A percentile compares a stretch with the other conserved stretches of the same genome.
Evolutionary conservation across 2,888 invertebrate species (phyloP).

Genomic region (Dromius quadrimaculatus): DNA sequence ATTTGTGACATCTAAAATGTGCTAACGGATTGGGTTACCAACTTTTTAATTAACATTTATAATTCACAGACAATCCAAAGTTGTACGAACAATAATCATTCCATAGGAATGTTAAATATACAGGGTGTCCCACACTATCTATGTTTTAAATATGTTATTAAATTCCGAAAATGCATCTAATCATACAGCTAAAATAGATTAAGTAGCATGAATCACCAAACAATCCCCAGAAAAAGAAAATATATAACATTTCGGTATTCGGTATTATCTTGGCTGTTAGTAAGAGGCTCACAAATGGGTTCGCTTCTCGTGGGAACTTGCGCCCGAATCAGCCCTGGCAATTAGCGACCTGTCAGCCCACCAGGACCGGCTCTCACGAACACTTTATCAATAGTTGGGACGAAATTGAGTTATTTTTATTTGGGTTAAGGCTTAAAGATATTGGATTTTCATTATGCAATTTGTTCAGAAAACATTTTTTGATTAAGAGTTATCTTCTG

Average conservation of each 20-base stretch:
- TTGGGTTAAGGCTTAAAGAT: constrained; percentile 17
- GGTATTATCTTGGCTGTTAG: constrained; percentile 9
- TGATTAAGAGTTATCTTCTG: constrained; percentile 34
- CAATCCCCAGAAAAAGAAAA: background rate
- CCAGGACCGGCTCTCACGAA: constrained; percentile 43
- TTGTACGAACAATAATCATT: background rate
- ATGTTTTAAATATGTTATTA: too few relatives aligned
- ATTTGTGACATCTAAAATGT: constrained; percentile 9
- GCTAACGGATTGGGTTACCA: background rate
- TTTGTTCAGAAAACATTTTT: constrained; percentile 8
- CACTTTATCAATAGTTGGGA: too few relatives aligned
- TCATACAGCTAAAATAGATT: too few relatives aligned
- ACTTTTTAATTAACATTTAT: constrained; percentile 13
- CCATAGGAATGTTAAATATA: background rate
- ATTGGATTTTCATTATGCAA: constrained; percentile 36
- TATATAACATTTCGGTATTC: constrained; percentile 35
- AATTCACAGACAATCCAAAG: background rate
- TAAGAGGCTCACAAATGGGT: constrained; percentile 22
- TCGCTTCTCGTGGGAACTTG: constrained; percentile 46
- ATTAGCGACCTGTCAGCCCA: constrained; percentile 49
- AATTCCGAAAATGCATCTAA: too few relatives aligned
- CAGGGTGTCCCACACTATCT: too few relatives aligned
- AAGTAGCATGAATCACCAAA: constrained; percentile 12
- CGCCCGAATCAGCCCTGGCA: constrained; percentile 37
- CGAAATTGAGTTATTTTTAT: too few relatives aligned